Evolutionary conservation across 2,888 invertebrate genomes (phyloP), one percentile per base, ranked within the genome.

Genomic region (Volucella inflata): DNA sequence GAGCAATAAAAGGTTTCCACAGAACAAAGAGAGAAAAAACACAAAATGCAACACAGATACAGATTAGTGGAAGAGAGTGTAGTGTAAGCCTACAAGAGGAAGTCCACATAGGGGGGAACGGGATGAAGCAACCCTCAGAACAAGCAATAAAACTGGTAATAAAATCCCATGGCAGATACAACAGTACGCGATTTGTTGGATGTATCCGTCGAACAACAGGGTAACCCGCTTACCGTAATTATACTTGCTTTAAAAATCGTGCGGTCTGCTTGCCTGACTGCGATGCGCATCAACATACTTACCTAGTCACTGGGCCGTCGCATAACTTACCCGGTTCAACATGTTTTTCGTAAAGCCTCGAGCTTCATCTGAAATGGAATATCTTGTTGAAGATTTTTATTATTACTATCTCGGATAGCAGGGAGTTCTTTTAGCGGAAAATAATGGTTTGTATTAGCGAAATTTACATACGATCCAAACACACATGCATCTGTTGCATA

Each of bases 141-240:
- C 44, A 38, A 21, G 50, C 72, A 72, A 59, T 72, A 65, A 79
- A 79, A 65, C 57, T 46, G 53, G 72, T 80, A 80, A 74, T 80
- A 80, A 80, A 80, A 80, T 80, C 67, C 79, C 72, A 74, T 51
- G 21, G 36, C 65, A 79, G 68, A 77, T 70, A 77, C 77, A 77
- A 72, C 46, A 65, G 71, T 65, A 53, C 65, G 78, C 76, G 51
- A 68, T 68, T 77, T 68, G 76, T 55, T 71, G 72, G 72, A 79
- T 67, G 65, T 44, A 72, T 79, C 51, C 51, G 42, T 51, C 59
- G 51, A 72, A 60, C 51, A 72, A 40, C 72, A 67, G 59, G 65
- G 79, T 72, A 79, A 79, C 79, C 79, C 72, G 79, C 79, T 80
- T 80, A 72, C 79, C 60, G 72, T 74, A 80, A 80, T 80, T 67